Percentiles rank a stretch among this genome's conserved stretches.
These are phyloP conservation scores for Epizoanthus rinbou DNA, from an alignment of 92 coral and sea anemone species.

Conservation along the genomic window DNA sequence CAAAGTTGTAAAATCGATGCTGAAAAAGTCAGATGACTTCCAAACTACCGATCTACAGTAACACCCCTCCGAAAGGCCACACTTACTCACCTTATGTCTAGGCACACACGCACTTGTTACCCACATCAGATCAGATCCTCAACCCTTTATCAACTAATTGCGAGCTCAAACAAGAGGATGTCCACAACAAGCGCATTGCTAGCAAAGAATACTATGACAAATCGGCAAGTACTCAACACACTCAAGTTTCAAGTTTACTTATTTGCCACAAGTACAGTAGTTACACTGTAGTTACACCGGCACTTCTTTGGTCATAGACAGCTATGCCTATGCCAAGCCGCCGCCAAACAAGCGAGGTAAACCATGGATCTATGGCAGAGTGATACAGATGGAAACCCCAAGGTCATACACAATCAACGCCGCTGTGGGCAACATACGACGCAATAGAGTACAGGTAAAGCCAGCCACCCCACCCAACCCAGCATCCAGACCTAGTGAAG, in stretches of 20 bases:
- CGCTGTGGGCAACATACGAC: slow-evolving; percentile 22
- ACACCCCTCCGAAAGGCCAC: slow-evolving; percentile 38
- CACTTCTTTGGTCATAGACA: slow-evolving; percentile 13
- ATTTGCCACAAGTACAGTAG: too few relatives aligned
- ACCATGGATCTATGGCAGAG: slow-evolving; percentile 53
- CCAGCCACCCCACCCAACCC: slow-evolving; percentile 42
- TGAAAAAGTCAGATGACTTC: slow-evolving; percentile 24
- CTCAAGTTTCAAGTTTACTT: too few relatives aligned
- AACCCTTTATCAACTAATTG: slow-evolving; percentile 20
- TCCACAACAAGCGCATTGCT: slow-evolving; percentile 35
- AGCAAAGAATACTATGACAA: slow-evolving; percentile 47
- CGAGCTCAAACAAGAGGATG: slow-evolving; percentile 28
- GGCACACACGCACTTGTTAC: slow-evolving; percentile 35
- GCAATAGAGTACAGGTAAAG: slow-evolving; percentile 38
- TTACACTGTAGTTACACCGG: too few relatives aligned
- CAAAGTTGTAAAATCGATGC: slow-evolving; percentile 22
- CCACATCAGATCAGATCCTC: slow-evolving; percentile 33
- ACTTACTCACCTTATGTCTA: slow-evolving; percentile 39
- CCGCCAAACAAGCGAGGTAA: slow-evolving; percentile 29
- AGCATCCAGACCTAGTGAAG: background rate
- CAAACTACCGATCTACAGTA: slow-evolving; percentile 12
- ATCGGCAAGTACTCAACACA: slow-evolving; percentile 32
- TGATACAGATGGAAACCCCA: slow-evolving; percentile 6
- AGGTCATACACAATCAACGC: slow-evolving; percentile 25
- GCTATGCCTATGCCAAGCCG: slow-evolving; percentile 17